Evolutionary conservation across 2,113 vertebrate species (phyloP).

Genomic region (Xenopus laevis): DNA sequence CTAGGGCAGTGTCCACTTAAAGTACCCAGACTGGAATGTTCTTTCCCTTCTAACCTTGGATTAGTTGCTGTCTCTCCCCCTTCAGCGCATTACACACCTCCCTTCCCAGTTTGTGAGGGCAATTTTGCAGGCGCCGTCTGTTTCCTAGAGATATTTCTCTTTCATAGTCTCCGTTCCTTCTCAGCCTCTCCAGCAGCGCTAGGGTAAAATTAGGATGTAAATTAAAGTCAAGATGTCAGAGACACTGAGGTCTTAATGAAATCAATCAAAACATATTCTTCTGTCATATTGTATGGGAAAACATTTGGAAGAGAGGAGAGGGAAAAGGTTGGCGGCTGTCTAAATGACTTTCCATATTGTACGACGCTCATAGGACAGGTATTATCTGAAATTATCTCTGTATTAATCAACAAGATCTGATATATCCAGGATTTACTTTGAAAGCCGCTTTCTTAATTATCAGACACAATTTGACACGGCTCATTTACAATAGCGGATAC

Average conservation of each 20-base stretch:
- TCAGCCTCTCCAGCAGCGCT: background rate
- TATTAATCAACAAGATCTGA: background rate
- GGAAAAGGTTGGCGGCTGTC: background rate
- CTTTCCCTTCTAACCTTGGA: too few relatives aligned
- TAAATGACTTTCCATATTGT: background rate
- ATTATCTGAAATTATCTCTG: background rate
- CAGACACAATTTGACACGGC: background rate
- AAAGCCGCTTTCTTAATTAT: background rate
- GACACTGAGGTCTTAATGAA: background rate
- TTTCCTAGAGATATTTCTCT: too few relatives aligned
- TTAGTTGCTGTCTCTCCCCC: too few relatives aligned
- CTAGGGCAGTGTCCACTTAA: too few relatives aligned
- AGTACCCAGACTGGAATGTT: too few relatives aligned
- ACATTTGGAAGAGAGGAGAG: background rate
- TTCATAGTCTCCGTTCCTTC: background rate
- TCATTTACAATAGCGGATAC: too few relatives aligned
- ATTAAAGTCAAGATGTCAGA: slow-evolving; percentile 2
- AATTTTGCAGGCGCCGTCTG: too few relatives aligned
- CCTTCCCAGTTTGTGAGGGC: too few relatives aligned
- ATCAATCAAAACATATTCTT: slow-evolving; percentile 1
- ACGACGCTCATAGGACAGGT: background rate
- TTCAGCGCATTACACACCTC: too few relatives aligned
- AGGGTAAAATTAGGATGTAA: background rate
- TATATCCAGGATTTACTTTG: background rate
- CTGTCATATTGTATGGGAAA: background rate